Evolutionary conservation across 2,113 vertebrate genomes (phyloP).

Genomic region (Camelus dromedarius): DNA sequence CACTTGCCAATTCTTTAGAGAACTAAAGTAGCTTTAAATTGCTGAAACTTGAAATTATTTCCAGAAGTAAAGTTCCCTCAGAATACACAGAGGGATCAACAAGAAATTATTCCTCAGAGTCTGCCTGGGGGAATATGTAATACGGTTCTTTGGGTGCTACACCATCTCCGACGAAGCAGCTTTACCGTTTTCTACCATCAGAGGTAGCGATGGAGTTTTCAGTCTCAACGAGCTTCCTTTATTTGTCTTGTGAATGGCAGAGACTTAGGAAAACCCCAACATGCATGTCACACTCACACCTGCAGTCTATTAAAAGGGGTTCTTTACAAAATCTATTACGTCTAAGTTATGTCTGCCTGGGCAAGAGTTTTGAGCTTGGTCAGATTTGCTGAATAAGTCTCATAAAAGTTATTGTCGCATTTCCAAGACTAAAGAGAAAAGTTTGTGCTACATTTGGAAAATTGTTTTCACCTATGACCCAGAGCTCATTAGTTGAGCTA

Average conservation of each 20-base stretch:
- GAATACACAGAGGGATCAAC: not conserved
- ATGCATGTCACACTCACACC: not conserved
- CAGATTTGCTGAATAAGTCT: not conserved
- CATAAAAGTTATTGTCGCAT: not conserved
- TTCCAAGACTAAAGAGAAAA: conserved; percentile 37
- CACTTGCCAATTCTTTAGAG: not conserved
- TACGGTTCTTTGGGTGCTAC: not conserved
- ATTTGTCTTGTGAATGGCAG: not conserved
- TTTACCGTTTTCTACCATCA: not conserved
- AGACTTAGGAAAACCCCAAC: not conserved
- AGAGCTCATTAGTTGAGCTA: conserved; percentile 63
- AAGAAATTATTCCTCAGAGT: not conserved
- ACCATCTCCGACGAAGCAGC: not conserved
- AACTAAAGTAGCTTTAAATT: not conserved
- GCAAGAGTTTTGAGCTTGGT: not conserved
- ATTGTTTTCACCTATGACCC: conserved; percentile 68
- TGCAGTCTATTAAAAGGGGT: not conserved
- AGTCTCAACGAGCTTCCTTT: not conserved
- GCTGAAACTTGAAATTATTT: not conserved
- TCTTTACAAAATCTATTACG: not conserved
- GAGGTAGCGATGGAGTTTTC: not conserved
- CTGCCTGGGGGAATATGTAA: not conserved
- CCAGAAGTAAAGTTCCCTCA: not conserved
- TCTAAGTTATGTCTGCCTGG: not conserved
- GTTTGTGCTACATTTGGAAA: not conserved